A percentile compares a stretch with the other conserved stretches of the same genome.
phyloP scores from a whole-genome alignment of 2,113 vertebrate genomes.

The Corythornis cristatus region DNA sequence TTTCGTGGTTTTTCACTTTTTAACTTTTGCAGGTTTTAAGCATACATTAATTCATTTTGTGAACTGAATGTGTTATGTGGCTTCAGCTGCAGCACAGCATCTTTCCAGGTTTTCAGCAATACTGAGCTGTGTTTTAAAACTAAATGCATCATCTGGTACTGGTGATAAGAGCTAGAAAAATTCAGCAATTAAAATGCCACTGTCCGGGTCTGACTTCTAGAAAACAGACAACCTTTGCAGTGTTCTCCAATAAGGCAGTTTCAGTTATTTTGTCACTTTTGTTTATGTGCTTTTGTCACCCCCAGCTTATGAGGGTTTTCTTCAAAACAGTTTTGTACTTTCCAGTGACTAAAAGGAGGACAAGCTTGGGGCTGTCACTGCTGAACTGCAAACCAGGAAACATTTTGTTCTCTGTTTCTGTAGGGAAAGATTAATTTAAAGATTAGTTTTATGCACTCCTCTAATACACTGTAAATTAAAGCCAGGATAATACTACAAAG shows the following conservation, averaged over 20 bases:
- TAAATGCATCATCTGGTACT: background rate
- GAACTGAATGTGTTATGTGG: background rate
- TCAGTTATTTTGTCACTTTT: background rate
- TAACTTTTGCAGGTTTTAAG: background rate
- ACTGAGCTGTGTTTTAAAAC: background rate
- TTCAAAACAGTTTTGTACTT: background rate
- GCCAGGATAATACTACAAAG: background rate
- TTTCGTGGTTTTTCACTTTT: background rate
- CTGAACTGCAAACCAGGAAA: background rate
- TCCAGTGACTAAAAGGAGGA: constrained; percentile 6
- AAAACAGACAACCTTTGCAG: background rate
- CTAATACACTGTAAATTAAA: background rate
- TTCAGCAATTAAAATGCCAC: background rate
- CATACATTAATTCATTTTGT: background rate
- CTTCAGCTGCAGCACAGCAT: background rate
- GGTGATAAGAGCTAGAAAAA: background rate
- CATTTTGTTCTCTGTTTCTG: background rate
- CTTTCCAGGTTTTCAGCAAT: background rate
- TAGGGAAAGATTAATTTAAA: background rate
- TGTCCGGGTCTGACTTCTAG: background rate
- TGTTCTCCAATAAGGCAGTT: background rate
- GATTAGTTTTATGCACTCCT: background rate
- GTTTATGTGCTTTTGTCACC: background rate
- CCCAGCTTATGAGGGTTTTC: background rate
- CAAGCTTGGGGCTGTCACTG: background rate